Evolutionary conservation across 1,140 invertebrate species (phyloP), one percentile per base, ranked within the genome.

Genomic region (Drosophila kurseongensis): DNA sequence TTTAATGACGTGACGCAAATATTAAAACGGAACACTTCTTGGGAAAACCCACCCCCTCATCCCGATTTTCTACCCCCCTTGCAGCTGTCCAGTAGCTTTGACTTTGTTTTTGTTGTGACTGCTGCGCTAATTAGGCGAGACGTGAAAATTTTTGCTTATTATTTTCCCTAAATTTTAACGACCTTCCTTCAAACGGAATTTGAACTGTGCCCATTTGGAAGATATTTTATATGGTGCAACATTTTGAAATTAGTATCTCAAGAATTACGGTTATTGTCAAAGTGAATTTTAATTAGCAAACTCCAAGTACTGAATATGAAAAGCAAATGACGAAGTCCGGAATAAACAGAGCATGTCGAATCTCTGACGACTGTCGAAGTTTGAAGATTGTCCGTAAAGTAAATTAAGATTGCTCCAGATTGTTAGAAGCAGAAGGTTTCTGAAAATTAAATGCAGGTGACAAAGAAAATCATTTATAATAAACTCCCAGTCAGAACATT

Each of bases 141-240:
- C 84, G 84, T 89, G 84, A 84, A 89, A 90, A 89, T 90, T 90
- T 89, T 89, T 84, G 65, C 74, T 89, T 90, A 89, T 89, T 89
- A 89, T 85, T 84, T 89, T 88, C 82, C 51, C 74, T 84, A 77
- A 84, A 89, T 90, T 89, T 80, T 90, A 75, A 90, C 77, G 84
- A 89, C 80, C 55, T 78, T 35, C 69, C 48, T 27, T 45, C 57
- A 48, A 59, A 48, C 44, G 35, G 29, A 54, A 38, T 6, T 57
- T 29, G 9, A 54, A 35, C 29, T 1, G 56, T 61, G 55, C 8
- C 51, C 73, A 65, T 76, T 80, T 38, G 23, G 35, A 44, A 78
- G 75, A 79, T 83, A 88, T 77, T 83, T 83, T 88, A 79, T 79
- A 59, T 71, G 62, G 80, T 89, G 84, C 85, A 90, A 89, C 84